Conservation (phyloP, 2,888 invertebrate genomes). For the Ormyrus nitidulus region DNA sequence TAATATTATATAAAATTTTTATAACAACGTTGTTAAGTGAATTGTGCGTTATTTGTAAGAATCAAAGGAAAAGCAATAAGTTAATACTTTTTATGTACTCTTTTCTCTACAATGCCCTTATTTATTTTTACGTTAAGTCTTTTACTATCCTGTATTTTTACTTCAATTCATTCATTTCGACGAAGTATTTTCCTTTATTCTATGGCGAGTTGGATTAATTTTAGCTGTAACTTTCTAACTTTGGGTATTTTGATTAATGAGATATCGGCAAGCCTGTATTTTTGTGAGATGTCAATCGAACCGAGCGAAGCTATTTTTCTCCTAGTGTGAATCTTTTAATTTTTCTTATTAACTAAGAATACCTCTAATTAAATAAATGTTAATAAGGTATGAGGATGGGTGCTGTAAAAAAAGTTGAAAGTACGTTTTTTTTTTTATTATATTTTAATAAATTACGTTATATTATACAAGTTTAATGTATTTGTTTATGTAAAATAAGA, state of each 20-base stretch:
- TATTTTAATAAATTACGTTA: slow-evolving; percentile 52
- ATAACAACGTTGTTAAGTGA: slow-evolving; percentile 26
- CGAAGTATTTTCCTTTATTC: not conserved
- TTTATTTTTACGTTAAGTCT: slow-evolving; percentile 30
- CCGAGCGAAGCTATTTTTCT: slow-evolving; percentile 25
- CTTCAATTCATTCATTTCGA: slow-evolving; percentile 20
- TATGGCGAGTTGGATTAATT: slow-evolving; percentile 23
- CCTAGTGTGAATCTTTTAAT: slow-evolving; percentile 23
- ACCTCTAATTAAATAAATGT: slow-evolving; percentile 25
- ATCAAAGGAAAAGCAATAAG: not conserved
- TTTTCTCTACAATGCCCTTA: slow-evolving; percentile 6
- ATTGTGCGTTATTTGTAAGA: slow-evolving; percentile 15
- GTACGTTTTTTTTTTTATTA: slow-evolving; percentile 41
- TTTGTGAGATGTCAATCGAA: not conserved
- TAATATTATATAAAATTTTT: slow-evolving; percentile 27
- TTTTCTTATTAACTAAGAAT: slow-evolving; percentile 9
- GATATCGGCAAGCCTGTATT: slow-evolving; percentile 18
- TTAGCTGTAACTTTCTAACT: slow-evolving; percentile 21
- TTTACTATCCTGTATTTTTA: not conserved
- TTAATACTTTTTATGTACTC: slow-evolving; percentile 21
- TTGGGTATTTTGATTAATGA: slow-evolving; percentile 32
- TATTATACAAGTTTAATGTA: slow-evolving; percentile 16
- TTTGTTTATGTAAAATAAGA: too few species aligned
- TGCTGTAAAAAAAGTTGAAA: slow-evolving; percentile 49
- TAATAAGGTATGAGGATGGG: slow-evolving; percentile 50